Percentiles rank a stretch among this genome's conserved stretches.
Evolutionary conservation across 2,113 vertebrate species (phyloP).

Genomic region (Rhinolophus sinicus): DNA sequence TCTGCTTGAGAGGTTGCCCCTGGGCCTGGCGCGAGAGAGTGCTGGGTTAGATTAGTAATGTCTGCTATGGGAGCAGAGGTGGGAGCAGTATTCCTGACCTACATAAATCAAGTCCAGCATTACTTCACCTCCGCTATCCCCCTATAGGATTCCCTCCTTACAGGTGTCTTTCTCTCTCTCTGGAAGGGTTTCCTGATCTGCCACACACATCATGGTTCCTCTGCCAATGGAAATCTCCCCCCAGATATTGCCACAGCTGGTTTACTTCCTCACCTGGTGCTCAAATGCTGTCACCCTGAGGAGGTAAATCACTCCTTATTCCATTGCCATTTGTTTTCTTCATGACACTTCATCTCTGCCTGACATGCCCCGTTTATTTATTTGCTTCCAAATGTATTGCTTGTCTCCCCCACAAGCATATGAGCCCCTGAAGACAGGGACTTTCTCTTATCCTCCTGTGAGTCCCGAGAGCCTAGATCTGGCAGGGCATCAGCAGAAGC

Average conservation of each 20-base stretch:
- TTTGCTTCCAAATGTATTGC: neutral
- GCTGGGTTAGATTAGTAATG: neutral
- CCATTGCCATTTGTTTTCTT: neutral
- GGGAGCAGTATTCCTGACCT: neutral
- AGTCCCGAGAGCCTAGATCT: neutral
- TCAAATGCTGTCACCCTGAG: neutral
- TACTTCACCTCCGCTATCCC: neutral
- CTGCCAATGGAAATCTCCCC: neutral
- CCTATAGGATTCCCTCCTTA: neutral
- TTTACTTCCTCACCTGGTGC: neutral
- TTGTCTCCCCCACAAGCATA: neutral
- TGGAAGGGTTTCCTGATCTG: neutral
- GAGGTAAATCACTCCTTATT: neutral
- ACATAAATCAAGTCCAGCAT: neutral
- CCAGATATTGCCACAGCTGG: neutral
- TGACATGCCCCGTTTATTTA: neutral
- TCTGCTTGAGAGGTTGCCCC: neutral
- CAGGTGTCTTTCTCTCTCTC: neutral
- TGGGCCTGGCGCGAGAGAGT: neutral
- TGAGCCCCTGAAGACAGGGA: neutral
- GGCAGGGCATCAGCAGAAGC: neutral
- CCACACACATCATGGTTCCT: neutral
- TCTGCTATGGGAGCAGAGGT: neutral
- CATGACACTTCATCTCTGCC: neutral
- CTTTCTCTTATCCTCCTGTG: neutral